A percentile compares a stretch with the other conserved stretches of the same genome.
Conservation (phyloP, 1,140 invertebrate genomes). For the Tribolium castaneum region DNA sequence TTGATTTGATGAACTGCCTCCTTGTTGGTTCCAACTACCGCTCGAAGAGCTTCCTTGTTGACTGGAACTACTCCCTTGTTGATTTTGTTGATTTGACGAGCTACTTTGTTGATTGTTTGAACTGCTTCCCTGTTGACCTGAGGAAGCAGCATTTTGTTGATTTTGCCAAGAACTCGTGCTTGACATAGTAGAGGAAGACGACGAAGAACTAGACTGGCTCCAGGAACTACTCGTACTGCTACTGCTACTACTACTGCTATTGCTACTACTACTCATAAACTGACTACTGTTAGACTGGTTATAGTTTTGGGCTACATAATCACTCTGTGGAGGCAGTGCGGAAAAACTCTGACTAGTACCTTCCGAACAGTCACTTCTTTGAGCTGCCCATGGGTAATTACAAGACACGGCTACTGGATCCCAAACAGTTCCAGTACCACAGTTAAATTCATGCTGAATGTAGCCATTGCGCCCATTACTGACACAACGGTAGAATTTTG, state of each 20-base stretch:
- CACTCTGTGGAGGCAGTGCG: slow-evolving; percentile 14
- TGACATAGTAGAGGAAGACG: slow-evolving; percentile 8
- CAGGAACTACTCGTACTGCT: slow-evolving; percentile 13
- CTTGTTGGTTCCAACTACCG: slow-evolving; percentile 31
- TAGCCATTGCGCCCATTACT: slow-evolving; percentile 66
- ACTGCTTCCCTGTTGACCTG: slow-evolving; percentile 21
- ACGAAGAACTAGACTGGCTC: slow-evolving; percentile 12
- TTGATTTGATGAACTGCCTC: not conserved
- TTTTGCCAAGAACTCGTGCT: slow-evolving; percentile 4
- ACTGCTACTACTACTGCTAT: slow-evolving; percentile 22
- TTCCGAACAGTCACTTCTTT: slow-evolving; percentile 27
- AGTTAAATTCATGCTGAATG: slow-evolving; percentile 70
- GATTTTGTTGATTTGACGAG: slow-evolving; percentile 10
- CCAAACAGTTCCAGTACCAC: slow-evolving; percentile 72
- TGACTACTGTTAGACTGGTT: slow-evolving; percentile 35
- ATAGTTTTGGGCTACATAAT: slow-evolving; percentile 18
- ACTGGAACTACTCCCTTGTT: not conserved
- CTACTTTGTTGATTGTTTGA: slow-evolving; percentile 6
- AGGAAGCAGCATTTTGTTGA: slow-evolving; percentile 32
- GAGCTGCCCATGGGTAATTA: slow-evolving; percentile 61
- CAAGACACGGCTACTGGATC: slow-evolving; percentile 69
- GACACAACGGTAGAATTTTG: slow-evolving; percentile 76
- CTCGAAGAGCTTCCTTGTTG: not conserved
- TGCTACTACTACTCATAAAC: slow-evolving; percentile 13
- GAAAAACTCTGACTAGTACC: slow-evolving; percentile 15